Conservation (phyloP, 2,888 invertebrate species). For the Rotaria magnacalcarata region DNA sequence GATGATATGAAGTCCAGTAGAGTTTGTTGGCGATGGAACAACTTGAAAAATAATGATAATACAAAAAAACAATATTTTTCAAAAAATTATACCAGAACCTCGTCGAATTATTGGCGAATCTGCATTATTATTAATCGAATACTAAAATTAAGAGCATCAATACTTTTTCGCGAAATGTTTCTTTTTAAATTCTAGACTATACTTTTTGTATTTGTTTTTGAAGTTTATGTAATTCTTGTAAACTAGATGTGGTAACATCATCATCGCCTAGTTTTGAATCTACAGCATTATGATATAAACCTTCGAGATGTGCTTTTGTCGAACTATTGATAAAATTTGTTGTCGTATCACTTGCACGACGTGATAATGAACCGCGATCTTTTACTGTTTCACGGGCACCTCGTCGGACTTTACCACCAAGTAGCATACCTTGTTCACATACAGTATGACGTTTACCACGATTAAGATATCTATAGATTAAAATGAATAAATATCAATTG, state of each 20-base stretch:
- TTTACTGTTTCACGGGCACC: background rate
- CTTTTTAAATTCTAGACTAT: background rate
- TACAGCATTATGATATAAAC: conserved; percentile 27
- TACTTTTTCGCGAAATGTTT: no score
- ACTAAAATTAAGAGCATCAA: background rate
- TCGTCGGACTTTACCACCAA: background rate
- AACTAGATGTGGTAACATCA: conserved; percentile 29
- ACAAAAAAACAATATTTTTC: no score
- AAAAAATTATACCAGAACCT: background rate
- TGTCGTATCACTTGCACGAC: conserved; percentile 28
- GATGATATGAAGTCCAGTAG: background rate
- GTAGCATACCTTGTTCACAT: conserved; percentile 28
- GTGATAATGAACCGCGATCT: conserved; percentile 4
- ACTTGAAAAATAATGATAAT: background rate
- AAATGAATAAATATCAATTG: background rate
- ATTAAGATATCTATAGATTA: background rate
- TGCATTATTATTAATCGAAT: background rate
- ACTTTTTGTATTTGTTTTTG: conserved; percentile 31
- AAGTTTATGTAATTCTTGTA: conserved; percentile 36
- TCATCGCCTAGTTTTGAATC: background rate
- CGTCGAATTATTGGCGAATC: background rate
- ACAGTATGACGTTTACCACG: conserved; percentile 28
- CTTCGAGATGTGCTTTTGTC: conserved; percentile 4
- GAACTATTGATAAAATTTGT: background rate
- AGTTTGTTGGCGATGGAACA: background rate